Evolutionary conservation across 2,888 invertebrate genomes (phyloP).

Genomic region (Eupithecia abbreviata): DNA sequence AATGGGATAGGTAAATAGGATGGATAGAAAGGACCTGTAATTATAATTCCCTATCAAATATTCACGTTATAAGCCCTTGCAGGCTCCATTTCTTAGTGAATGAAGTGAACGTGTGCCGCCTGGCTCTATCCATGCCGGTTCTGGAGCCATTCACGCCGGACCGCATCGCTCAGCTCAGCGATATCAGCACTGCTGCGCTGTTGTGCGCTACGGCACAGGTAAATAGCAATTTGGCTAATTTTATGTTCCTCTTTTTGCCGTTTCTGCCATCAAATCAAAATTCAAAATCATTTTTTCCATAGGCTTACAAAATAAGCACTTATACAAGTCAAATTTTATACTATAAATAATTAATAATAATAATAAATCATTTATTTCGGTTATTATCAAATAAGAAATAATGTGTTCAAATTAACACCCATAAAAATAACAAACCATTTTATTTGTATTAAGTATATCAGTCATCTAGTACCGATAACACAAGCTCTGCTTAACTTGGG

Average conservation of each 20-base stretch:
- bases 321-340: too few species aligned
- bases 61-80: slow-evolving; percentile 43
- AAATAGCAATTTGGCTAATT: slow-evolving; percentile 24
- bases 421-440: neutral
- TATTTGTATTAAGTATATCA: too few species aligned
- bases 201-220: slow-evolving; percentile 91
- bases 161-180: slow-evolving; percentile 92
- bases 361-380: too few species aligned
- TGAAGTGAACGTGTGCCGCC: slow-evolving; percentile 92
- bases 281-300: too few species aligned
- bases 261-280: too few species aligned
- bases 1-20: too few species aligned
- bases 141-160: slow-evolving; percentile 93
- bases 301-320: too few species aligned
- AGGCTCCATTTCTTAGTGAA: slow-evolving; percentile 91
- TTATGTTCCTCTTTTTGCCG: neutral
- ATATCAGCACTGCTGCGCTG: slow-evolving; percentile 92
- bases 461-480: too few species aligned
- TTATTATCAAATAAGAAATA: too few species aligned
- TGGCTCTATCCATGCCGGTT: slow-evolving; percentile 93
- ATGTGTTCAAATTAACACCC: neutral
- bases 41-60: neutral
- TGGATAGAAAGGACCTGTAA: neutral
- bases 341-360: too few species aligned
- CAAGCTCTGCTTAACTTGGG: too few species aligned